Conservation (phyloP, 2,797 vertebrate species). For the Decapterus maruadsi region DNA sequence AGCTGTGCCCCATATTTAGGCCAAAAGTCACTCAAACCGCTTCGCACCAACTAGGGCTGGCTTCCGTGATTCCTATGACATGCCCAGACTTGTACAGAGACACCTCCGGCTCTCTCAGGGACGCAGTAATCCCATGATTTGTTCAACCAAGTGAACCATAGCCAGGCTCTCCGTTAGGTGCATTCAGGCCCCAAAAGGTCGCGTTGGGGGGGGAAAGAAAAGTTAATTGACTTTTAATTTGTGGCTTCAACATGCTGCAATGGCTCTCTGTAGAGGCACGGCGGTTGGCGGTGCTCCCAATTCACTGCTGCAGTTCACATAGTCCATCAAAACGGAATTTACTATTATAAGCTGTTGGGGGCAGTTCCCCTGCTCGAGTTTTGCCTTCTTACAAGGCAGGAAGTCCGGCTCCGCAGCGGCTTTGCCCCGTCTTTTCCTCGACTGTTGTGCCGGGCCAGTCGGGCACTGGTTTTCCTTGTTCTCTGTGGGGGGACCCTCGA, state of each 20-base stretch:
- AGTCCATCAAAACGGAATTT: slow-evolving; percentile 57
- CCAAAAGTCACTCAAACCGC: slow-evolving; percentile 33
- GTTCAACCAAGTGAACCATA: not conserved
- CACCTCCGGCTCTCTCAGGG: not conserved
- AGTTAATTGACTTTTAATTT: not conserved
- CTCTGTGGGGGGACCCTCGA: not conserved
- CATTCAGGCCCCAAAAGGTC: not conserved
- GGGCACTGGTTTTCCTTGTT: slow-evolving; percentile 50
- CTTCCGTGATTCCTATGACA: slow-evolving; percentile 13
- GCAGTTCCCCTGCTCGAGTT: slow-evolving; percentile 47
- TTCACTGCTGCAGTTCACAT: slow-evolving; percentile 57
- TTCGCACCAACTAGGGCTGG: not conserved
- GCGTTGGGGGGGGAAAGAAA: not conserved
- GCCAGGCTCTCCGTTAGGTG: fast-evolving
- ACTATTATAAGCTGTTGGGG: slow-evolving; percentile 24
- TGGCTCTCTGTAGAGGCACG: slow-evolving; percentile 61
- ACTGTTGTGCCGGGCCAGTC: slow-evolving; percentile 20
- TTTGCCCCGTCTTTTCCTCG: slow-evolving; percentile 71
- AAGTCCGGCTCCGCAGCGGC: slow-evolving; percentile 82
- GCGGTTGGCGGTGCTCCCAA: slow-evolving; percentile 39
- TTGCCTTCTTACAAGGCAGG: slow-evolving; percentile 76
- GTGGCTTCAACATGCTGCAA: slow-evolving; percentile 68
- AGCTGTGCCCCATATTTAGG: slow-evolving; percentile 21
- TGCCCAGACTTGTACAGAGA: slow-evolving; percentile 2
- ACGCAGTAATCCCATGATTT: not conserved